Base-by-base conservation (phyloP, 2,888 invertebrate species). In the Sericinus montela region DNA sequence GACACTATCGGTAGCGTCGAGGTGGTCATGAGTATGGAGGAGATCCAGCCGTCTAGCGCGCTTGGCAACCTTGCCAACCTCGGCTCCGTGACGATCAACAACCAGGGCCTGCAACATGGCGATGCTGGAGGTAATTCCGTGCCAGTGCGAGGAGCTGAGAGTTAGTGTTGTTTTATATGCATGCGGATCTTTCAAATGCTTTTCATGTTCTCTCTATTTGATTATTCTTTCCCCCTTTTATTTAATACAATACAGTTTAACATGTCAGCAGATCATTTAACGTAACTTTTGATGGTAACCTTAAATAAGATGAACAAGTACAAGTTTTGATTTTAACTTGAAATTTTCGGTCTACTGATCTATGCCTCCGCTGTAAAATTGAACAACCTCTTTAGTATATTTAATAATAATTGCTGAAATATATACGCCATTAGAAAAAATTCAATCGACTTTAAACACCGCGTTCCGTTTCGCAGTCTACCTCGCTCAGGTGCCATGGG, bases 21-120 rank as follows among this genome's bases (percentile, higher is more conserved):
- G 53, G 75, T 82, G 1, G 72, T 82, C 30, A 79, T 81, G 78
- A 80, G 76, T 44, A 75, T 80, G 79, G 82, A 80, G 45, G 80
- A 81, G 52, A 63, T 80, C n/a, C 65, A 72, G 6, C 65, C 63
- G 9, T 62, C 54, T 1, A 59, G 57, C 4, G 30, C 60, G 9
- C 39, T 63, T 25, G 63, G 58, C 2, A 56, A 55, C 43, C 48
- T 61, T 11, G 35, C 32, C 14, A 25, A 32, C 14, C 8, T 30
- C 28, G 8, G 46, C 6, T 10, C 23, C 0, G 30, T 14, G 3
- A 9, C n/a, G 1, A 19, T 46, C 5, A 30, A 38, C 11, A 25
- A 34, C 9, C 40, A 35, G 15, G 25, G 5, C 13, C 1, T n/a
- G 8, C 51, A 51, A 25, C 41, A 30, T 13, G 39, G 49, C 0